Percentiles rank a stretch among this genome's conserved stretches.
Evolutionary conservation across 2,888 invertebrate species (phyloP).

Genomic region (Gasteruption jaculator): DNA sequence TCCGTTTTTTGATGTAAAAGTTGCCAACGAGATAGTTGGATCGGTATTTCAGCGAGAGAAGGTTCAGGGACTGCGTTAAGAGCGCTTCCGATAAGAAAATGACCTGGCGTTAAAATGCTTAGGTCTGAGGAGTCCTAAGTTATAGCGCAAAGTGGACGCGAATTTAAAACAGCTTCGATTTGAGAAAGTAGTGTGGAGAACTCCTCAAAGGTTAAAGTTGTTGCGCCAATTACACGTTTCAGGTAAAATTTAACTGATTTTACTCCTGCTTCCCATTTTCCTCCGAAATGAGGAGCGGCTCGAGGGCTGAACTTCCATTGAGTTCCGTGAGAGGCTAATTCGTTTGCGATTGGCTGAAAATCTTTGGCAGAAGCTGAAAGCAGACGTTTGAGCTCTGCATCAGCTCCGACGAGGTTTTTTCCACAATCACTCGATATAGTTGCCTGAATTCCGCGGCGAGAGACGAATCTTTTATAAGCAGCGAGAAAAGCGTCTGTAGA

Average conservation of each 20-base stretch:
- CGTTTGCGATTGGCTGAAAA: background rate
- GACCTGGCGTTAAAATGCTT: background rate
- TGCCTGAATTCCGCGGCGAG: slow-evolving; percentile 20
- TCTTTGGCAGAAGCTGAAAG: background rate
- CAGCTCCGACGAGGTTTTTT: slow-evolving; percentile 15
- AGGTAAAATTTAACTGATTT: background rate
- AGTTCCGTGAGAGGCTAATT: background rate
- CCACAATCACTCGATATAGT: slow-evolving; percentile 12
- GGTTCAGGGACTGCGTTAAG: background rate
- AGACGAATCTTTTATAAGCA: slow-evolving; percentile 22
- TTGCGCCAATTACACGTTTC: background rate
- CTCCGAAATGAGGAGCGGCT: slow-evolving; percentile 1
- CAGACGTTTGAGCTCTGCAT: slow-evolving; percentile 4
- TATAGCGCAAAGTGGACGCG: background rate
- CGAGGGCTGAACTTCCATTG: background rate
- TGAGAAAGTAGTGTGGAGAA: background rate
- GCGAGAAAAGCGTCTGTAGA: slow-evolving; percentile 24
- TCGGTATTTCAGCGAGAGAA: background rate
- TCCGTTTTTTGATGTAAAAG: background rate
- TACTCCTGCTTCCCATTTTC: background rate
- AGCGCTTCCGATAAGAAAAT: background rate
- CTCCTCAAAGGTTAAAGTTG: background rate
- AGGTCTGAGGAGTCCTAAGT: background rate
- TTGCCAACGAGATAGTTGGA: background rate
- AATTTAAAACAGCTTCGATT: background rate